Conservation (phyloP, 2,888 invertebrate species). For the Slavum lentiscoides region DNA sequence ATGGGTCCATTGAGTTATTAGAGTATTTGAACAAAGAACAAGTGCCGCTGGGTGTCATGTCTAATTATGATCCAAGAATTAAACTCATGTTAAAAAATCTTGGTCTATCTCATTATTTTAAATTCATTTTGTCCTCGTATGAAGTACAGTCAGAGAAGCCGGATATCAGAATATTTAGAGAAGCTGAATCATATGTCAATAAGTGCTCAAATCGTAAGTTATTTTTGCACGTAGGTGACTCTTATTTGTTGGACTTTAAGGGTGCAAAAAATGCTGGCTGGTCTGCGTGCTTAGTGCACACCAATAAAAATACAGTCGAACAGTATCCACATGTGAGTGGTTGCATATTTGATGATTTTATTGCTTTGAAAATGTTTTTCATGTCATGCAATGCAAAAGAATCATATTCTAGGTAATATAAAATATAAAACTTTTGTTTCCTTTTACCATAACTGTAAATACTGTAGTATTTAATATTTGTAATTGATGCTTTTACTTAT, state of each 20-base stretch:
- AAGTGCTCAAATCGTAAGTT: constrained; percentile 64
- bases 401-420: constrained; percentile 1
- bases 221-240: constrained; percentile 84
- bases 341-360: constrained; percentile 43
- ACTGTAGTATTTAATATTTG: too few relatives aligned
- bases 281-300: constrained; percentile 64
- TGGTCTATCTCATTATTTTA: constrained; percentile 72
- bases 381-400: constrained; percentile 6
- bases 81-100: constrained; percentile 69
- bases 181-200: constrained; percentile 63
- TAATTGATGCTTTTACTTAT: too few relatives aligned
- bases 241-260: constrained; percentile 72
- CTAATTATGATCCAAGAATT: constrained; percentile 86
- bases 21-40: constrained; percentile 64
- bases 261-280: constrained; percentile 78
- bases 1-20: constrained; percentile 70
- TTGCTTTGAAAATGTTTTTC: constrained; percentile 30
- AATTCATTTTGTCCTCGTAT: constrained; percentile 81
- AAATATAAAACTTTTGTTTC: not conserved
- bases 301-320: constrained; percentile 31
- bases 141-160: constrained; percentile 77
- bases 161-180: constrained; percentile 70
- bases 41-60: constrained; percentile 73
- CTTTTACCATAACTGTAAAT: too few relatives aligned
- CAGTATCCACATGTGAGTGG: constrained; percentile 17